Evolutionary conservation across 1,140 invertebrate species (phyloP).

Genomic region (Calliopsis andreniformis): DNA sequence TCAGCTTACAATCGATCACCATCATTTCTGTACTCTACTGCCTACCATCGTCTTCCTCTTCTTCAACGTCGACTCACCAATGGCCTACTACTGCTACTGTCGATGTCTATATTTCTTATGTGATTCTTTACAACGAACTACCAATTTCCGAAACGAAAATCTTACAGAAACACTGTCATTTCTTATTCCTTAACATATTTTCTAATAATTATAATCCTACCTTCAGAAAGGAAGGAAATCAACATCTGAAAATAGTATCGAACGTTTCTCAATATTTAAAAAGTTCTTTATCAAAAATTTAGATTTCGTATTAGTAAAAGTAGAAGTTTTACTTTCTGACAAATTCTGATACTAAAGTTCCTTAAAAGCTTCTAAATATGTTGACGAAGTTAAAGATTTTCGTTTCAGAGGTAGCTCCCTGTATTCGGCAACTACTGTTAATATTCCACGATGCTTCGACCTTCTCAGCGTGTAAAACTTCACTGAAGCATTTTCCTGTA

Average conservation of each 20-base stretch:
- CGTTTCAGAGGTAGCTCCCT: background rate
- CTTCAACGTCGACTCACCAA: slow-evolving; percentile 58
- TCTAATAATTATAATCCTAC: too few relatives aligned
- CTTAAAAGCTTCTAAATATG: too few relatives aligned
- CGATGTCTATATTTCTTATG: slow-evolving; percentile 35
- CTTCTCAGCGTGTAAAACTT: slow-evolving; percentile 55
- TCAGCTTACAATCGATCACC: slow-evolving; percentile 57
- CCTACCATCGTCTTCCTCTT: slow-evolving; percentile 60
- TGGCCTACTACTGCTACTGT: slow-evolving; percentile 59
- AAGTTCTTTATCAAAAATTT: background rate
- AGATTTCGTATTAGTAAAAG: too few relatives aligned
- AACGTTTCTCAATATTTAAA: background rate
- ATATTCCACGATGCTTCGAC: slow-evolving; percentile 48
- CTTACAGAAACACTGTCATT: too few relatives aligned
- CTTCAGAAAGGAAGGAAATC: too few relatives aligned
- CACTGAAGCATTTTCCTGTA: slow-evolving; percentile 23
- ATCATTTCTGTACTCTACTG: slow-evolving; percentile 59
- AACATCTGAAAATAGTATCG: background rate
- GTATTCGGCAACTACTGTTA: slow-evolving; percentile 39
- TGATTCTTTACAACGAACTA: background rate
- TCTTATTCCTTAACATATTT: too few relatives aligned
- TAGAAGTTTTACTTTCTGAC: too few relatives aligned
- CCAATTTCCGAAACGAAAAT: too few relatives aligned
- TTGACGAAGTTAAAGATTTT: too few relatives aligned
- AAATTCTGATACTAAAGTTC: too few relatives aligned